Base-by-base conservation (phyloP, 2,113 vertebrate species). In the Amia ocellicauda region DNA sequence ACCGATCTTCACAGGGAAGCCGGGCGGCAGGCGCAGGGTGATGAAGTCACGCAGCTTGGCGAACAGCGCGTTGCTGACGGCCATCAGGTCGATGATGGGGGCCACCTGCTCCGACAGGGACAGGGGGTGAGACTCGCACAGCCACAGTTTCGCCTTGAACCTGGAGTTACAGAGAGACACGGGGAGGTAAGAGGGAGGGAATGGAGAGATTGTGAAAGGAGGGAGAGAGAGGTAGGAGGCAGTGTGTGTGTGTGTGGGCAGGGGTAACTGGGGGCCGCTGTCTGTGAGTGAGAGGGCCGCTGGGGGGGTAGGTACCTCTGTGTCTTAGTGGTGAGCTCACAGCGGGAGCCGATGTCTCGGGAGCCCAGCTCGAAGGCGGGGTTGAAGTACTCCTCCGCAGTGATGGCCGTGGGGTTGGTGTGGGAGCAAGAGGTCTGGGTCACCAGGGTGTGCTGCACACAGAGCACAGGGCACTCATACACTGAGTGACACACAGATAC, bases 31-130 rank as follows among this genome's bases (percentile, higher is more conserved):
- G 67, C 94, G 94, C 67, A 98, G 86, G 3, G 87, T 95, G 84
- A 98, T 98, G 84, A 98, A 98, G 80, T 98, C 95, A 28, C 94
- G 87, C 73, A 98, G 91, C 72, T 98, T 98, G 70, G 96, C 95
- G 27, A 98, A 98, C 54, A 97, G 91, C 1, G 95, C 88, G 4
- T 98, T 98, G 75, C 95, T 98, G 83, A 97, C 94, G 19, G 96
- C 96, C 96, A 98, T 98, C 78, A 98, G 94, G 80, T 98, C 96
- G 3, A 98, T 96, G 86, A 98, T 98, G 65, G 96, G 96, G 57
- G 91, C 93, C 67, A 98, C 96, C 84, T 98, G 96, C 73, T 98
- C 94, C 7, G 88, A 85, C 81, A 98, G 88, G 61, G 96, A 98
- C 74, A 98, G 86, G 24, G 96, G 96, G 51, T 98, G 96, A 73